Evolutionary conservation across 1,140 invertebrate genomes (phyloP).

Genomic region (Scaptodrosophila lebanonensis): DNA sequence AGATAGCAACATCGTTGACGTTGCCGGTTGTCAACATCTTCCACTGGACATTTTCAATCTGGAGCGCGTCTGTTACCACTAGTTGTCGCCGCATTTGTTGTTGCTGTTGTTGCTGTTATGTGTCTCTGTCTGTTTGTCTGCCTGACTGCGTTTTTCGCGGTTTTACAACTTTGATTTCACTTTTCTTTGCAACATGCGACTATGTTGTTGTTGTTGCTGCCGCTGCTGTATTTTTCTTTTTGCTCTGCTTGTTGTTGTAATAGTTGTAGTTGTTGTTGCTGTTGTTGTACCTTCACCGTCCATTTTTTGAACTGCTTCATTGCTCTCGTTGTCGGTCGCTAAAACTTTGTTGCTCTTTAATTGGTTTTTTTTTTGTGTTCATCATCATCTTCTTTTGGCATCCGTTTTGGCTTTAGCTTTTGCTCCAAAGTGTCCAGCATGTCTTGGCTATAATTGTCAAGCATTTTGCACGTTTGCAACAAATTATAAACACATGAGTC

Average conservation of each 20-base stretch:
- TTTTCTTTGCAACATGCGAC: slow-evolving; percentile 74
- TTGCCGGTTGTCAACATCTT: slow-evolving; percentile 60
- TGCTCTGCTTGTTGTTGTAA: slow-evolving; percentile 27
- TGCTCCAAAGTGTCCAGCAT: slow-evolving; percentile 47
- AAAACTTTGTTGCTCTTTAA: slow-evolving; percentile 72
- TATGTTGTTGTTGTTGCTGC: slow-evolving; percentile 23
- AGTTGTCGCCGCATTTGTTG: neutral
- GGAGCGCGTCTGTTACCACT: slow-evolving; percentile 44
- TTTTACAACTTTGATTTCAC: slow-evolving; percentile 76
- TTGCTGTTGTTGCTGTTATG: slow-evolving; percentile 46
- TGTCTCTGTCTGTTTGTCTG: slow-evolving; percentile 52
- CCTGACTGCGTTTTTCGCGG: slow-evolving; percentile 73
- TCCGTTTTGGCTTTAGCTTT: slow-evolving; percentile 29
- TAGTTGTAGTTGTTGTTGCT: slow-evolving; percentile 25
- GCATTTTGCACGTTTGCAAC: slow-evolving; percentile 57
- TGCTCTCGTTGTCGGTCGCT: slow-evolving; percentile 62
- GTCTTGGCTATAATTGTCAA: slow-evolving; percentile 64
- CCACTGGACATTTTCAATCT: slow-evolving; percentile 68
- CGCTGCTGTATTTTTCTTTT: too few species aligned
- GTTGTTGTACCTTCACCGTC: slow-evolving; percentile 63
- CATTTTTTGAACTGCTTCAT: slow-evolving; percentile 74
- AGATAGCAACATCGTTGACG: slow-evolving; percentile 8
- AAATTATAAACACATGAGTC: slow-evolving; percentile 59
- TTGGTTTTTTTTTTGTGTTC: slow-evolving; percentile 62
- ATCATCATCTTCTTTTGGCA: slow-evolving; percentile 46